These are phyloP conservation scores for Drosophila flavopinicola DNA, from an alignment of 2,888 invertebrate species.

Conservation along the genomic window DNA sequence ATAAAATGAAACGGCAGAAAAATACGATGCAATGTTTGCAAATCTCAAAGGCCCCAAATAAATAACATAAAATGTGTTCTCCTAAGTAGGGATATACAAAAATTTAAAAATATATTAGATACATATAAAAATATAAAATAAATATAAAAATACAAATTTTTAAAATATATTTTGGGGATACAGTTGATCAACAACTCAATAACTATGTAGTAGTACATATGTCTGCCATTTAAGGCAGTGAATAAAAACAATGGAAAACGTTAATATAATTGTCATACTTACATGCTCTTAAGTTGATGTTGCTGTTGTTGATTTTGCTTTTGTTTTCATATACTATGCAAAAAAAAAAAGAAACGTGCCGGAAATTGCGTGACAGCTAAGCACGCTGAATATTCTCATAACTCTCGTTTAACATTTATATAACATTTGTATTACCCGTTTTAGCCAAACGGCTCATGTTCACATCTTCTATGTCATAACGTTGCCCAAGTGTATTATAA, in stretches of 20 bases:
- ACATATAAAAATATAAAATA: too few species aligned
- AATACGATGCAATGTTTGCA: conserved; percentile 43
- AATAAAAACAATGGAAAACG: conserved; percentile 26
- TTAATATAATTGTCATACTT: conserved; percentile 60
- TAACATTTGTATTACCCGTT: conserved; percentile 57
- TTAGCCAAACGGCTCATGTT: conserved; percentile 51
- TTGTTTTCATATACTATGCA: conserved; percentile 39
- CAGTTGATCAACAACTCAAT: conserved; percentile 1
- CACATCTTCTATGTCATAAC: conserved; percentile 10
- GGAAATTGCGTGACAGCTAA: conserved; percentile 68
- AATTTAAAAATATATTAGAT: too few species aligned
- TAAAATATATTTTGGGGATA: background rate
- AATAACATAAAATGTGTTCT: conserved; percentile 51
- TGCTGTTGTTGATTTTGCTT: conserved; percentile 12
- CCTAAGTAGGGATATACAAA: conserved; percentile 31
- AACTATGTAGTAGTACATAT: background rate
- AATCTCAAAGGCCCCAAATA: conserved; percentile 60
- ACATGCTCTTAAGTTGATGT: conserved; percentile 30
- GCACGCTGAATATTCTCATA: conserved; percentile 51
- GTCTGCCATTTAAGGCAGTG: conserved; percentile 1
- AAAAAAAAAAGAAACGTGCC: conserved; percentile 68
- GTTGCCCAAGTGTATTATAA: background rate
- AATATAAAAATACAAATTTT: too few species aligned
- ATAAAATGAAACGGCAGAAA: conserved; percentile 33
- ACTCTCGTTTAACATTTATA: conserved; percentile 53